These are phyloP conservation scores for Karalla daura DNA, from an alignment of 2,797 vertebrate species.

Conservation along the genomic window DNA sequence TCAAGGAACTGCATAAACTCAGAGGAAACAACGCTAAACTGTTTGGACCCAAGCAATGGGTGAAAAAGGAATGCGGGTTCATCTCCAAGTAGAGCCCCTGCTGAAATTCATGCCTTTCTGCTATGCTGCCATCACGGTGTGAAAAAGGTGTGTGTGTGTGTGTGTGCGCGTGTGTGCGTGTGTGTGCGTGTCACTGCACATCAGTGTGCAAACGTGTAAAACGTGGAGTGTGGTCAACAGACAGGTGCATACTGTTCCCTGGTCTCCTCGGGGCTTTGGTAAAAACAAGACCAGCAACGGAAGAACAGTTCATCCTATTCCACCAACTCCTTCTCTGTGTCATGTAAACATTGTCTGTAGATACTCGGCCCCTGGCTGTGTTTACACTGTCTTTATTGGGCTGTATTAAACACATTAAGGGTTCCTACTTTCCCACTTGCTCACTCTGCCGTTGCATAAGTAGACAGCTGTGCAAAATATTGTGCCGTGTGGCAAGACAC, in stretches of 20 bases:
- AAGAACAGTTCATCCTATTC: slow-evolving; percentile 46
- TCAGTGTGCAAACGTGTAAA: slow-evolving; percentile 19
- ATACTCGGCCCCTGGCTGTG: neutral
- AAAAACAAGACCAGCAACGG: slow-evolving; percentile 23
- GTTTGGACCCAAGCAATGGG: slow-evolving; percentile 8
- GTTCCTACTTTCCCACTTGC: neutral
- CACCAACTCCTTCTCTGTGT: slow-evolving; percentile 1
- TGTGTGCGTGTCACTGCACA: neutral
- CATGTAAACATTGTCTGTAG: slow-evolving; percentile 27
- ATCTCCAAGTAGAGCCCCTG: slow-evolving; percentile 27
- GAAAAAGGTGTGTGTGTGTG: slow-evolving; percentile 47
- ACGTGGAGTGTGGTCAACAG: slow-evolving; percentile 24
- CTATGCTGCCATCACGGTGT: slow-evolving; percentile 61
- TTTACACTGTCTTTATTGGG: slow-evolving; percentile 20
- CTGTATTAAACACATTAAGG: neutral
- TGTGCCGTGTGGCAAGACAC: slow-evolving; percentile 13
- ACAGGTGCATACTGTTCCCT: slow-evolving; percentile 44
- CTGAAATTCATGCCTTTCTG: slow-evolving; percentile 62
- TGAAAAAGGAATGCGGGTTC: slow-evolving; percentile 17
- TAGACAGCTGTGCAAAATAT: slow-evolving; percentile 34
- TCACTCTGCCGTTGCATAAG: slow-evolving; percentile 26
- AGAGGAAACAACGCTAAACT: neutral
- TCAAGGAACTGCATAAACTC: neutral
- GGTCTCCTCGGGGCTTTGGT: slow-evolving; percentile 46
- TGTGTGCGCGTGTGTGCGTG: slow-evolving; percentile 18